phyloP scores from a whole-genome alignment of 2,113 vertebrate species.

The Takifugu flavidus region DNA sequence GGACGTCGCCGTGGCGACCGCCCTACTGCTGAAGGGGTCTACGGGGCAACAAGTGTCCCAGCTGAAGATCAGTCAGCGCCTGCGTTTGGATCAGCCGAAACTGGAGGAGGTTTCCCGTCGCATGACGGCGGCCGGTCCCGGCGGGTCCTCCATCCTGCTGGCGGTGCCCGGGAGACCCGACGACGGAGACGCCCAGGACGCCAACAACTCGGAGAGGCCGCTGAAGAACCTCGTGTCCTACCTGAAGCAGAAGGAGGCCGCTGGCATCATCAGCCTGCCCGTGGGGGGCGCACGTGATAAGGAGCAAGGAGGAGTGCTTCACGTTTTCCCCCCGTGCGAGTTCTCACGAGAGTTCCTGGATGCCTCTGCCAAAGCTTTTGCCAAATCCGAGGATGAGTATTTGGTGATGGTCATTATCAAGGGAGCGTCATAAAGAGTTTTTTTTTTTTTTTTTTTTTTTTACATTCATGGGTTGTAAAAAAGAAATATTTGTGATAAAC shows the following conservation, averaged over 20 bases:
- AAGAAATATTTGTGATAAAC: slow-evolving; percentile 13
- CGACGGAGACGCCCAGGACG: slow-evolving; percentile 65
- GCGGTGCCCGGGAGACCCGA: slow-evolving; percentile 87
- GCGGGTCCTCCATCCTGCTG: slow-evolving; percentile 87
- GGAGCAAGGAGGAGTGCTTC: slow-evolving; percentile 94
- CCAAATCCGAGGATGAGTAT: slow-evolving; percentile 98
- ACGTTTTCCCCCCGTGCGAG: slow-evolving; percentile 95
- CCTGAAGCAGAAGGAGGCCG: slow-evolving; percentile 98
- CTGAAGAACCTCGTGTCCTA: slow-evolving; percentile 99
- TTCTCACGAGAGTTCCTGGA: slow-evolving; percentile 99
- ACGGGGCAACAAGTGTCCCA: slow-evolving; percentile 84
- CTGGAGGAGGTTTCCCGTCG: slow-evolving; percentile 95
- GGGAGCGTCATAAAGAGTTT: slow-evolving; percentile 81
- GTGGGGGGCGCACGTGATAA: slow-evolving; percentile 92
- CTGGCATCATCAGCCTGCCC: slow-evolving; percentile 96
- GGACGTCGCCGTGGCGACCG: slow-evolving; percentile 82
- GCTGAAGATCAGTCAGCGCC: slow-evolving; percentile 96
- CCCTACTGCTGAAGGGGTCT: slow-evolving; percentile 83
- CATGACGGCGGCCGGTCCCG: slow-evolving; percentile 90
- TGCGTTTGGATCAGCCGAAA: slow-evolving; percentile 95
- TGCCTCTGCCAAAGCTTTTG: slow-evolving; percentile 92
- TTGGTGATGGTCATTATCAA: slow-evolving; percentile 98
- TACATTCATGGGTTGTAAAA: slow-evolving; percentile 31
- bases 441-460: slow-evolving; percentile 28
- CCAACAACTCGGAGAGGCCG: slow-evolving; percentile 86